Conservation (phyloP, 1,140 invertebrate species). For the Drosophila serrata region DNA sequence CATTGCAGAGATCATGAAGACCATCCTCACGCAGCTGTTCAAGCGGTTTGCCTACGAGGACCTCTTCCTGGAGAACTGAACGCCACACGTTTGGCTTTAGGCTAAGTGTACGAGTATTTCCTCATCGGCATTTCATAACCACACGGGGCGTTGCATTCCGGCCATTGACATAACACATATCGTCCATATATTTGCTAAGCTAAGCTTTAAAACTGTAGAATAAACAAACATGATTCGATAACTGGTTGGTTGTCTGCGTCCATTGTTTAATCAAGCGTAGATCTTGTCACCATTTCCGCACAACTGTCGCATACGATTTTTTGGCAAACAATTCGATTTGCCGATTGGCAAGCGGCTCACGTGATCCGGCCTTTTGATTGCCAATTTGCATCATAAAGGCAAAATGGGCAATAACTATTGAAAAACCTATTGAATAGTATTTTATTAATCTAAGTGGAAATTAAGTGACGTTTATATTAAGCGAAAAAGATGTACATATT, state of each 20-base stretch:
- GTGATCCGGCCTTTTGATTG: constrained; percentile 36
- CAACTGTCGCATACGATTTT: constrained; percentile 41
- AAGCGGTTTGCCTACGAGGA: constrained; percentile 82
- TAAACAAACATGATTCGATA: constrained; percentile 53
- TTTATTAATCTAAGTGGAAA: background rate
- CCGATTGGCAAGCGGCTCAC: constrained; percentile 53
- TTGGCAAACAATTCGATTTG: constrained; percentile 27
- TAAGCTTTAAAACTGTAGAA: constrained; percentile 55
- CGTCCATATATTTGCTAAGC: constrained; percentile 53
- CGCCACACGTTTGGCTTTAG: constrained; percentile 5
- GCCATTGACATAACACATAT: constrained; percentile 40
- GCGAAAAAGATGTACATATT: background rate
- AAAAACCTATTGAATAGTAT: background rate
- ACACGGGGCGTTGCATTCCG: constrained; percentile 35
- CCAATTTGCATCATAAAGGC: constrained; percentile 58
- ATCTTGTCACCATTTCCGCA: constrained; percentile 49
- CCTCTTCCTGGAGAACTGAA: constrained; percentile 68
- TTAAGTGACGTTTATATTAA: background rate
- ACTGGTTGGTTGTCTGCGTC: constrained; percentile 35
- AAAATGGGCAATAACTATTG: constrained; percentile 1
- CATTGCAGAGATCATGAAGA: constrained; percentile 87
- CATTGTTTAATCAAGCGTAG: constrained; percentile 35
- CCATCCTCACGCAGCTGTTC: constrained; percentile 83
- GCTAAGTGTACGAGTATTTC: constrained; percentile 78
- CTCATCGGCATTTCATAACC: constrained; percentile 26